These are phyloP conservation scores for Drosophila tsacasi DNA, from an alignment of 1,140 invertebrate species.

Conservation along the genomic window DNA sequence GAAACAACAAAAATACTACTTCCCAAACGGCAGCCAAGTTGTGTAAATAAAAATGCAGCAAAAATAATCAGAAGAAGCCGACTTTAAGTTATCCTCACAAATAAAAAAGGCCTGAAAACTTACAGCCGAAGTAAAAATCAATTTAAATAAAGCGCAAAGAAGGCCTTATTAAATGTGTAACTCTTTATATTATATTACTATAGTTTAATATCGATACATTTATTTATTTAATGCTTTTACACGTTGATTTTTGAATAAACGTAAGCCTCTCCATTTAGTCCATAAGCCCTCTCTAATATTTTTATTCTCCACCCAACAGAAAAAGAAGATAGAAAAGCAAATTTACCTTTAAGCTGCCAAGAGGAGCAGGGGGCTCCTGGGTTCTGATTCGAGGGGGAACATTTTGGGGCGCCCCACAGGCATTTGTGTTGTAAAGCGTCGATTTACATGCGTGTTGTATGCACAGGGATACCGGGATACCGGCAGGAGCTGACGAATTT, in stretches of 20 bases:
- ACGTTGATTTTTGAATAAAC: no score
- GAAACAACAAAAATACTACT: not conserved
- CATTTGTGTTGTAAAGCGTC: slow-evolving; percentile 75
- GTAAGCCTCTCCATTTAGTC: not conserved
- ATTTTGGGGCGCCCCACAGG: slow-evolving; percentile 49
- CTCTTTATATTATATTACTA: no score
- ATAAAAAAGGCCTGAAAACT: not conserved
- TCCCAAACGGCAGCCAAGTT: slow-evolving; percentile 13
- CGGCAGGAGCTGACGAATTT: slow-evolving; percentile 52
- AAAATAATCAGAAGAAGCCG: fast-evolving
- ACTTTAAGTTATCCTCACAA: not conserved
- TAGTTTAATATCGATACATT: no score
- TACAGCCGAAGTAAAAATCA: not conserved
- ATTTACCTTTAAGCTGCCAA: slow-evolving; percentile 68
- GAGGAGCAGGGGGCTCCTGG: no score
- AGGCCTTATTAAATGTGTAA: no score
- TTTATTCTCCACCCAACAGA: no score
- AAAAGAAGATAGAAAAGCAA: slow-evolving; percentile 53
- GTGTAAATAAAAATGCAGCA: not conserved
- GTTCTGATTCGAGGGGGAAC: not conserved
- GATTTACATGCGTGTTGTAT: slow-evolving; percentile 75
- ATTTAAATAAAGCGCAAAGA: not conserved
- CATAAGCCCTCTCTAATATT: not conserved
- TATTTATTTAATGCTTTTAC: not conserved
- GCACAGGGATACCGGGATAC: slow-evolving; percentile 3